These are phyloP conservation scores for Merluccius polli DNA, from an alignment of 2,797 vertebrate species.

Conservation along the genomic window DNA sequence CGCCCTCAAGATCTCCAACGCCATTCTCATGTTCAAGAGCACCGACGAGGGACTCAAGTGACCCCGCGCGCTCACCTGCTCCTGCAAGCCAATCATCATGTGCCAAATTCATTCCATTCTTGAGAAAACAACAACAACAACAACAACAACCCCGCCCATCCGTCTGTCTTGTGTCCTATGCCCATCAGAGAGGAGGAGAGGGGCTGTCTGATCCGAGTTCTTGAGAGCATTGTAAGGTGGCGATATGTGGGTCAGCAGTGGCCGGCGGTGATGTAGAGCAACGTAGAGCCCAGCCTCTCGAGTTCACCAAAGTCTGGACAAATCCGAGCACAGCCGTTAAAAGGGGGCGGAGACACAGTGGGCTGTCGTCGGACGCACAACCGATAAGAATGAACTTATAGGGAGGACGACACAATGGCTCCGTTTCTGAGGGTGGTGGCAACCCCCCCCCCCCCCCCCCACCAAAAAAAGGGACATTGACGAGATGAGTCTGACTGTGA, in stretches of 20 bases:
- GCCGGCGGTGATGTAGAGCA: background rate
- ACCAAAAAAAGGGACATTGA: background rate
- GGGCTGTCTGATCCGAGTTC: background rate
- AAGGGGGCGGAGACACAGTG: background rate
- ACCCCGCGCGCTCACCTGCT: constrained; percentile 42
- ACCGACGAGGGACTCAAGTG: constrained; percentile 92
- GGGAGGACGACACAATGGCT: background rate
- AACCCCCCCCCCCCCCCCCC: too few species aligned
- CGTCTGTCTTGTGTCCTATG: constrained; percentile 54
- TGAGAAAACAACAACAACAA: constrained; percentile 48
- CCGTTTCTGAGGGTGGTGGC: background rate
- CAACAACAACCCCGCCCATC: constrained; percentile 26
- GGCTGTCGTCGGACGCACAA: background rate
- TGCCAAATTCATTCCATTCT: constrained; percentile 67
- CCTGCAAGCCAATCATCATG: constrained; percentile 47
- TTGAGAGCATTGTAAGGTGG: background rate
- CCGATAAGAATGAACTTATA: background rate
- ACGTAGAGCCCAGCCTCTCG: background rate
- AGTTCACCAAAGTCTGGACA: background rate
- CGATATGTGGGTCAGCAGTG: background rate
- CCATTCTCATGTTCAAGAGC: constrained; percentile 97
- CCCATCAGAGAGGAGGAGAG: background rate
- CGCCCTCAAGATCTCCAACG: constrained; percentile 97
- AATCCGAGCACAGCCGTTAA: background rate
- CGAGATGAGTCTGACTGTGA: background rate